Percentiles rank a stretch among this genome's conserved stretches.
phyloP scores from a whole-genome alignment of 2,113 vertebrate genomes.

The Heterotilapia buettikoferi region DNA sequence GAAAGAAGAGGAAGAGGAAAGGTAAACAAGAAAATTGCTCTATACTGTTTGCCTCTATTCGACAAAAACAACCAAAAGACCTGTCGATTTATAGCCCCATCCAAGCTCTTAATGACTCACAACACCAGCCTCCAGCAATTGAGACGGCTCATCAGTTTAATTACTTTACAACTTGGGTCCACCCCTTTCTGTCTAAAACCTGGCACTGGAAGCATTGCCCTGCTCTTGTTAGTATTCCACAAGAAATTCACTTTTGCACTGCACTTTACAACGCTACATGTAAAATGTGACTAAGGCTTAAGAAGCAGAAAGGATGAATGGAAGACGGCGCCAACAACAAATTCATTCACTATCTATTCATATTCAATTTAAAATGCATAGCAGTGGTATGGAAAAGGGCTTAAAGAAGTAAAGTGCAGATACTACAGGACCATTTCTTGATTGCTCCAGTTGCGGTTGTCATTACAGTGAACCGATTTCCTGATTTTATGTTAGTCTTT shows the following conservation, averaged over 20 bases:
- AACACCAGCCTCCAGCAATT: constrained; percentile 40
- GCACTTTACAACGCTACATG: background rate
- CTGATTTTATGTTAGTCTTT: background rate
- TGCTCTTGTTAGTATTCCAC: constrained; percentile 29
- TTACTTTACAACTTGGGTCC: constrained; percentile 44
- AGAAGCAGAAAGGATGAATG: background rate
- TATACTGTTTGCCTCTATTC: constrained; percentile 24
- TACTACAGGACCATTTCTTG: background rate
- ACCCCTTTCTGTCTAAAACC: constrained; percentile 31
- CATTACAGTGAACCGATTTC: background rate
- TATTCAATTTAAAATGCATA: background rate
- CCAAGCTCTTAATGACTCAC: constrained; percentile 48
- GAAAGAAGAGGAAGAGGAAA: background rate
- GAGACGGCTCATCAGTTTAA: constrained; percentile 62
- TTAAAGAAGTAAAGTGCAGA: background rate
- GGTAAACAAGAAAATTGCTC: background rate
- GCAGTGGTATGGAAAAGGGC: background rate
- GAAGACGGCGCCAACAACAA: background rate
- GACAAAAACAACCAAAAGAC: constrained; percentile 31
- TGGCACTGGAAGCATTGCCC: constrained; percentile 20
- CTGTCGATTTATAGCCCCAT: constrained; percentile 45
- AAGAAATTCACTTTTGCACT: background rate
- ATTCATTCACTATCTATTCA: background rate
- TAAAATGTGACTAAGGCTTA: background rate
- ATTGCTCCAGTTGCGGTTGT: background rate